Evolutionary conservation across 2,113 vertebrate genomes (phyloP), one percentile per base, ranked within the genome.

Genomic region (Trinectes maculatus): DNA sequence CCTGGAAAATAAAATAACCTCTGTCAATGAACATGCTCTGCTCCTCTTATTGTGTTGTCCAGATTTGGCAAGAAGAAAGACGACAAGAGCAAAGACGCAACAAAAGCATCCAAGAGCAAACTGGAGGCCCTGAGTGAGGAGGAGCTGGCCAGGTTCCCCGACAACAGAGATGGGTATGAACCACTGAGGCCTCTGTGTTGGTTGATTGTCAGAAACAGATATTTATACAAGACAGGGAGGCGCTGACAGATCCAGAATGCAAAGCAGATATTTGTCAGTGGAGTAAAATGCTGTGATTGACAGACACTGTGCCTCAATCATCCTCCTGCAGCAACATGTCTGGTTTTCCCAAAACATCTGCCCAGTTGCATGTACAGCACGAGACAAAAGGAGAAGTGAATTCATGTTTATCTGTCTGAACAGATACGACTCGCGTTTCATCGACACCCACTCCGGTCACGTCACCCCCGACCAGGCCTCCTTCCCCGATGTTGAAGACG

Each of bases 11-110:
- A 31, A 31, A 31, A 31, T 31, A 4, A 8, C 4, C 29, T 8
- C 4, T 8, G 8, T 31, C 29, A 31, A 31, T 31, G 4, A 8
- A 40, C 15, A 6, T 8, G 11, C 34, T 37, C 11, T 3, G 34
- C 2, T 13, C 49, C 1, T 37, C 16, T 33, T 21, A 46, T 15
- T 54, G 6, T 49, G 15, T 81, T 29, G 7, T 48, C 52, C 81
- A 99, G 97, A 85, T 98, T 99, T 80, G 96, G 96, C 3, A 98
- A 95, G 89, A 98, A 96, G 87, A 97, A 95, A 80, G 96, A 91
- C 0, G 87, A 91, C 48, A 89, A 97, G 31, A 93, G 91, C 40
- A 96, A 95, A 85, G 92, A 92, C 3, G 92, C 94, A 61, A 34
- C 65, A 1, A 95, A 95, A 76, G 80, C 90, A 53, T 93, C 93